Evolutionary conservation across 2,113 vertebrate species (phyloP).

Genomic region (Eretmochelys imbricata): DNA sequence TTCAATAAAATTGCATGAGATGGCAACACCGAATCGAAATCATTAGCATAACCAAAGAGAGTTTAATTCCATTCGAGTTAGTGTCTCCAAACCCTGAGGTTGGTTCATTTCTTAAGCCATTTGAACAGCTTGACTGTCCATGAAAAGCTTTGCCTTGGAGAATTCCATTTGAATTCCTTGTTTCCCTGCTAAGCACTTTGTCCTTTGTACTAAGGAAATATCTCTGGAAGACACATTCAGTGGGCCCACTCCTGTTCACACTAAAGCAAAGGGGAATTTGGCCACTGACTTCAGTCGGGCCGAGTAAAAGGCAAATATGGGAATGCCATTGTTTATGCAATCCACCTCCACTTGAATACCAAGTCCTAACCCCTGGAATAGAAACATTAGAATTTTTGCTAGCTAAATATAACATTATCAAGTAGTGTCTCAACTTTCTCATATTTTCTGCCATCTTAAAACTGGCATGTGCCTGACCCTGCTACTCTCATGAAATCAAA

Average conservation of each 20-base stretch:
- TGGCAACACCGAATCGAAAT: no score
- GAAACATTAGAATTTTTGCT: neutral
- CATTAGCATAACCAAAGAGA: neutral
- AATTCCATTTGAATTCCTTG: neutral
- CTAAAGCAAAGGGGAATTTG: neutral
- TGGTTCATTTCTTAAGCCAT: neutral
- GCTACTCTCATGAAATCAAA: neutral
- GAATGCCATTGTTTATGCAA: neutral
- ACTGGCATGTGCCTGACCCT: neutral
- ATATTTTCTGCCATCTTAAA: neutral
- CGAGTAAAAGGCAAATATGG: neutral
- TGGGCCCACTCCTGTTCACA: neutral
- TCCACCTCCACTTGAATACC: rapidly evolving
- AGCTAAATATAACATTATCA: neutral
- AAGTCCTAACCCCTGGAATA: neutral
- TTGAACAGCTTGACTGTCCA: neutral
- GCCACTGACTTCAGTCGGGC: neutral
- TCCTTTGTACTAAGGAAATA: neutral
- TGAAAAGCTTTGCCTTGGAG: neutral
- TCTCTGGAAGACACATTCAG: neutral
- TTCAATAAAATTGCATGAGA: neutral
- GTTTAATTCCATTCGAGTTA: neutral
- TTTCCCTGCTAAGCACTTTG: neutral
- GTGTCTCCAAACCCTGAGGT: neutral
- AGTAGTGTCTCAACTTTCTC: neutral